Percentiles rank a stretch among this genome's conserved stretches.
Evolutionary conservation across 2,113 vertebrate genomes (phyloP).

Genomic region (Sceloporus tristichus): DNA sequence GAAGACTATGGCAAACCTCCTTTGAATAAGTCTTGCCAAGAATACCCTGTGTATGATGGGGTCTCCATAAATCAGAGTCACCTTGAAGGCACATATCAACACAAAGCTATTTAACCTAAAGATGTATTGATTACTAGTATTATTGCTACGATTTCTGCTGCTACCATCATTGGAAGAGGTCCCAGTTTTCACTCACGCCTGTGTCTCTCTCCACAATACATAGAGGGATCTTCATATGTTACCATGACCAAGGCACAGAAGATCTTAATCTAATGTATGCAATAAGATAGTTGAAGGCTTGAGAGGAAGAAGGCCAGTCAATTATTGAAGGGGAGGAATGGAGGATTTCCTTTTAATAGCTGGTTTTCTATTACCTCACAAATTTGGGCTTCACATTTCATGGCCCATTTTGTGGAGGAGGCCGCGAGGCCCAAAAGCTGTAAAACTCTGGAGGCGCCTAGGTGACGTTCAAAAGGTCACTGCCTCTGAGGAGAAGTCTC

Average conservation of each 20-base stretch:
- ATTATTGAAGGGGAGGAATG: neutral
- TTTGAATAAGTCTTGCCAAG: no score
- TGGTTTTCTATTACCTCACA: neutral
- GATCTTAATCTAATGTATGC: neutral
- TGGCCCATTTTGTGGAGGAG: neutral
- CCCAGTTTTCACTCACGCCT: neutral
- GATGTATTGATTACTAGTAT: neutral
- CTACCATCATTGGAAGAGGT: fast-evolving
- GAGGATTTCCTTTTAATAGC: neutral
- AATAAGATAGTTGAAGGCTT: no score
- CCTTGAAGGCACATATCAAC: neutral
- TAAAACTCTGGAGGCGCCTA: no score
- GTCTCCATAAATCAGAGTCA: neutral
- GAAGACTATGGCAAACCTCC: no score
- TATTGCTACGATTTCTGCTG: neutral
- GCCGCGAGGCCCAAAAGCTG: neutral
- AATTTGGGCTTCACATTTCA: neutral
- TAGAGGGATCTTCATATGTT: neutral
- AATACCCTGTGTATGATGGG: no score
- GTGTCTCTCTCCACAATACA: neutral
- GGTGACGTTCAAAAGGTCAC: neutral
- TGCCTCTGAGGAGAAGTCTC: neutral
- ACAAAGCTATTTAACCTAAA: neutral
- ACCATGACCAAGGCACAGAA: neutral
- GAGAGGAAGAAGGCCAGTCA: neutral